Evolutionary conservation across 2,888 invertebrate species (phyloP), one percentile per base, ranked within the genome.

Genomic region (Drosophila tripunctata): DNA sequence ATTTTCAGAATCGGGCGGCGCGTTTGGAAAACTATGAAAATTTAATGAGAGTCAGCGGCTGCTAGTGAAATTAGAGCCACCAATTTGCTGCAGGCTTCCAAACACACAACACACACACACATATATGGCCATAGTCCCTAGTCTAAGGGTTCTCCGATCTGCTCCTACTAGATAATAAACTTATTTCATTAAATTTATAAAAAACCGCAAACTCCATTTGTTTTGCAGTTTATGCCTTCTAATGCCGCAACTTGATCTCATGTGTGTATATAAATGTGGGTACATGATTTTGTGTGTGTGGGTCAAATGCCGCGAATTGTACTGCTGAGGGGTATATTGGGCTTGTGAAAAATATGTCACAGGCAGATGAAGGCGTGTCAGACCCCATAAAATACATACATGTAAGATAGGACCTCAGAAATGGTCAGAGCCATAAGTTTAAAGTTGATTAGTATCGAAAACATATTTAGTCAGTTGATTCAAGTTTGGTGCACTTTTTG

Each of bases 21-120:
- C 75, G 66, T 81, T 78, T 66, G 78, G 75, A 78, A 83, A 75
- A 77, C 84, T 80, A 78, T 60, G 86, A 66, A 83, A 87, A 84
- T 86, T 86, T 81, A 81, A 81, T 81, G 84, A 81, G 83, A 62
- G 65, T 24, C 66, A 54, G 68, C 54, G 65, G 51, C 64, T 66
- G 81, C 68, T 50, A 56, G 38, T 54, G 61, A 86, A 86, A 86
- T 81, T 83, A 67, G 87, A 80, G 68, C 75, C 67, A 84, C 64
- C 57, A 80, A 76, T 64, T 75, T 63, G 62, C 43, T 67, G 76
- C 72, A 48, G 60, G 57, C 57, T 22, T 8, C 27, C 33, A 33
- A 36, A 43, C 27, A 30, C 51, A 60, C 31, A 62, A 24, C 22
- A 31, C 3, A 6, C 12, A 14, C 4, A 31, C 12, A 36, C 21